phyloP scores from a whole-genome alignment of 1,140 invertebrate species.

The Euwallacea fornicatus region DNA sequence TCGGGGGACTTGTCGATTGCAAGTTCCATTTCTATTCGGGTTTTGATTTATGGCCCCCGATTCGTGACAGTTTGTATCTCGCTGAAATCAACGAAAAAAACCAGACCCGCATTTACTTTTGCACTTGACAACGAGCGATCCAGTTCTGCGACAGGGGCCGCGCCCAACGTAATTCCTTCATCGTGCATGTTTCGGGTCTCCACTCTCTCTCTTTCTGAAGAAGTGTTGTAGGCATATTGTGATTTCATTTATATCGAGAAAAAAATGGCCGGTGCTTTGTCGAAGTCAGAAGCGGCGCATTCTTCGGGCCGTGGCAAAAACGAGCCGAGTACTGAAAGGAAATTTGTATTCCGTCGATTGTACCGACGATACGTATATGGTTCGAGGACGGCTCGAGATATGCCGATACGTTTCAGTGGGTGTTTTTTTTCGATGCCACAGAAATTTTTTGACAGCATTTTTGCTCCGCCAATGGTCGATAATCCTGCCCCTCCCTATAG shows the following conservation, averaged over 20 bases:
- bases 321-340: slow-evolving; percentile 24
- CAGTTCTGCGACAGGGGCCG: slow-evolving; percentile 11
- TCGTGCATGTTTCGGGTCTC: not conserved
- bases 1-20: not conserved
- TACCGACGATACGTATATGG: slow-evolving; percentile 27
- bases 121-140: slow-evolving; percentile 25
- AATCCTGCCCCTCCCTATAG: not conserved
- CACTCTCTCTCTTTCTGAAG: too few species aligned
- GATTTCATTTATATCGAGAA: not conserved
- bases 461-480: not conserved
- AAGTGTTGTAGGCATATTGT: too few species aligned
- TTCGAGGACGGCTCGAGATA: slow-evolving; percentile 7
- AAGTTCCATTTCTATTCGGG: not conserved
- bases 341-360: slow-evolving; percentile 30
- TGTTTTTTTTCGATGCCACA: slow-evolving; percentile 21
- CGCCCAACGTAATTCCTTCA: not conserved
- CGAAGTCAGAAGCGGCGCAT: slow-evolving; percentile 9
- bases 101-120: slow-evolving; percentile 22
- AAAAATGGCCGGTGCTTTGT: slow-evolving; percentile 1
- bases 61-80: slow-evolving; percentile 21
- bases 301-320: slow-evolving; percentile 13
- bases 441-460: too few species aligned
- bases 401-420: slow-evolving; percentile 29
- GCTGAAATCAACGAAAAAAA: slow-evolving; percentile 15
- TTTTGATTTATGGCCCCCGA: slow-evolving; percentile 19